These are phyloP conservation scores for Ophion ellenae DNA, from an alignment of 2,888 invertebrate species.

Conservation along the genomic window DNA sequence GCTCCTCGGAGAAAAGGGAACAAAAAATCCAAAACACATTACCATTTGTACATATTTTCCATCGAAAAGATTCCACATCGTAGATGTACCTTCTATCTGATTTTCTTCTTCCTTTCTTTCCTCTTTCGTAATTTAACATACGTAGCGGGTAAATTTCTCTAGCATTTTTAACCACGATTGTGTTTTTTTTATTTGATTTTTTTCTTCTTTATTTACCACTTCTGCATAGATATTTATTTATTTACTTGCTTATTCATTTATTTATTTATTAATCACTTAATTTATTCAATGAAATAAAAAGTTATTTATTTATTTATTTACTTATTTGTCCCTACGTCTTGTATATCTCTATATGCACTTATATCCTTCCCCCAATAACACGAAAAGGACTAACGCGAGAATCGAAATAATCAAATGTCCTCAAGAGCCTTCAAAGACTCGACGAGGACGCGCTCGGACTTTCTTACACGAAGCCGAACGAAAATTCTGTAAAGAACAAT, in stretches of 20 bases:
- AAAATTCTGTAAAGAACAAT: not conserved
- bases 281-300: not conserved
- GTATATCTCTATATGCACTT: not conserved
- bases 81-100: not conserved
- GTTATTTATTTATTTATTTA: not conserved
- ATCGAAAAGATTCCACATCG: constrained; percentile 2
- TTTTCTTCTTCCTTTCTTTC: not conserved
- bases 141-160: constrained; percentile 4
- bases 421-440: not conserved
- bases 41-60: not conserved
- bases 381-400: not conserved
- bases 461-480: not conserved
- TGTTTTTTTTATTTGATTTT: not conserved
- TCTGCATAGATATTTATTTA: not conserved
- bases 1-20: not conserved
- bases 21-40: not conserved
- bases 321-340: not conserved
- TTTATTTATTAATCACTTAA: not conserved
- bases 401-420: not conserved
- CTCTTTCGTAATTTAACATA: not conserved
- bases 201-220: no score
- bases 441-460: not conserved
- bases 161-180: not conserved
- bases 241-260: not conserved
- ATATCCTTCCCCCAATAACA: not conserved